Base-by-base conservation (phyloP, 2,888 invertebrate species). In the Brachypterus glaber region DNA sequence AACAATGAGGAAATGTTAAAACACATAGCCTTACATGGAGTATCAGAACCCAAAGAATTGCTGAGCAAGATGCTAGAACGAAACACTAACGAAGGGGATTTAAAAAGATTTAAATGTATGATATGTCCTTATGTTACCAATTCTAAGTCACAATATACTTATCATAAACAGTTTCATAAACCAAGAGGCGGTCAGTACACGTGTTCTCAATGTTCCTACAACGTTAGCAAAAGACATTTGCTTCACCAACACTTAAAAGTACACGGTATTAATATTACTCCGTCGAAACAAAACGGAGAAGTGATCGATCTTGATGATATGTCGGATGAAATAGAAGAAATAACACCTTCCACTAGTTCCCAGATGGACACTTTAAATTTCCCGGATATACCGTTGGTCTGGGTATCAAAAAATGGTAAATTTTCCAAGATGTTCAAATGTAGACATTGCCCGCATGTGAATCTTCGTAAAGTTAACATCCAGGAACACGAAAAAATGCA, bases 401-500 rank as follows among this genome's bases (percentile, higher is more conserved):
- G 85, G 82, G 82, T 84, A 1, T 79, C 81, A 0, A 77, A 79
- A 25, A 75, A 75, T 43, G 79, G 78, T 9, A 76, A 77, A 37
- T 78, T 84, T 42, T 76, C 77, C 35, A 87, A 87, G 66, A 84
- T 89, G 79, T 82, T 80, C 59, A 84, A 86, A 58, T 91, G 90
- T 58, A 74, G 82, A 17, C 81, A 76, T 58, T 90, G 90, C 58
- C 87, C 89, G 0, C 86, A 86, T 59, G 82, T 87, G 9, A 86
- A 86, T 57, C 71, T 80, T n/a, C 72, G 86, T 33, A 79, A 82
- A 54, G 77, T 79, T 30, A 86, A 85, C 60, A 80, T 90, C 40
- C 77, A 79, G 17, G 82, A 85, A 52, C 90, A 91, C 62, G 88
- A 89, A 61, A 78, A 79, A 58, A 83, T 87, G 74, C 88, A 88